These are phyloP conservation scores for Laticauda laticaudata DNA, from an alignment of 2,113 vertebrate species.

Conservation along the genomic window DNA sequence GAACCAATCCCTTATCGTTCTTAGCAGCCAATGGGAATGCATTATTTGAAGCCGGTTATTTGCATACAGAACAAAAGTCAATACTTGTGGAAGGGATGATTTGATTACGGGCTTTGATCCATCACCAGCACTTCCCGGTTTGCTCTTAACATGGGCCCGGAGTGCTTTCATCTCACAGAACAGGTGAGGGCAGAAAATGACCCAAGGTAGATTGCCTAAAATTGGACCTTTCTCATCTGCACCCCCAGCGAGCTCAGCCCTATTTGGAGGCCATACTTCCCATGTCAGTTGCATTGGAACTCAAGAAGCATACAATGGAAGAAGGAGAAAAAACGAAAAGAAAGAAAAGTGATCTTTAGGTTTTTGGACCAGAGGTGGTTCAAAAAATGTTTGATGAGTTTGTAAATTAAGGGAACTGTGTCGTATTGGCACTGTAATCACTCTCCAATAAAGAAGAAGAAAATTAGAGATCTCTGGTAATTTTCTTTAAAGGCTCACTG, in stretches of 20 bases:
- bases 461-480: neutral
- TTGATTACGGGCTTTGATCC: conserved; percentile 3
- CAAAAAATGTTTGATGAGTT: neutral
- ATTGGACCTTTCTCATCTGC: neutral
- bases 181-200: neutral
- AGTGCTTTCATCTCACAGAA: neutral
- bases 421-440: neutral
- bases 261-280: neutral
- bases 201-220: fast-evolving
- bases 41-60: no score
- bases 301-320: neutral
- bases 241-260: neutral
- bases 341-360: neutral
- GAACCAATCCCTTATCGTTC: no score
- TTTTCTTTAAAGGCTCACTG: neutral
- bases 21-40: no score
- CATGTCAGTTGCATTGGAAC: neutral
- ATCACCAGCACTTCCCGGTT: neutral
- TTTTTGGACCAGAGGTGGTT: neutral
- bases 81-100: neutral
- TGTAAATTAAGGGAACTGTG: neutral
- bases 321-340: neutral
- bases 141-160: neutral
- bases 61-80: no score
- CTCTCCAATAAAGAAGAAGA: neutral